Conservation (phyloP, 2,797 vertebrate genomes). For the Babyrousa celebensis region DNA sequence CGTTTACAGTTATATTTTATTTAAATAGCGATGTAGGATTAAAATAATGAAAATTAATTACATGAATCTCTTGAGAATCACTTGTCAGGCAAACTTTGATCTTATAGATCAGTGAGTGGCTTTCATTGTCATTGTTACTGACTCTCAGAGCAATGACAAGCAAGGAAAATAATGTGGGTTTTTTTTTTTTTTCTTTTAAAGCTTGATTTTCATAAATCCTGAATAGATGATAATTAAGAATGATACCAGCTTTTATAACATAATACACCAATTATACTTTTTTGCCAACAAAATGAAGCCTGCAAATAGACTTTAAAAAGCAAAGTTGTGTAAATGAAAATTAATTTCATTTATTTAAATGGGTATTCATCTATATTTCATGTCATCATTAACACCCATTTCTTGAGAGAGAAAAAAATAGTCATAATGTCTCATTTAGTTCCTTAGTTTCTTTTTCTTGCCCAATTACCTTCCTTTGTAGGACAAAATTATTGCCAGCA, state of each 20-base stretch:
- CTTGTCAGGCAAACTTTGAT: slow-evolving; percentile 45
- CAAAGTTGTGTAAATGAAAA: slow-evolving; percentile 75
- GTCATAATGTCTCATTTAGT: slow-evolving; percentile 56
- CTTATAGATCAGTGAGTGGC: background rate
- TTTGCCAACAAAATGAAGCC: slow-evolving; percentile 79
- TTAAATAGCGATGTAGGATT: slow-evolving; percentile 60
- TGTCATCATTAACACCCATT: slow-evolving; percentile 75
- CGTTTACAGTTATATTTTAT: slow-evolving; percentile 55
- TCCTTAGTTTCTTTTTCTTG: slow-evolving; percentile 74
- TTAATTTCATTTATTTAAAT: slow-evolving; percentile 81
- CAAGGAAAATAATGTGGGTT: background rate
- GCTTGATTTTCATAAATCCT: slow-evolving; percentile 71
- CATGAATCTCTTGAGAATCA: background rate
- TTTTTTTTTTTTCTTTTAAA: slow-evolving; percentile 57
- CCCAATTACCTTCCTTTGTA: slow-evolving; percentile 76
- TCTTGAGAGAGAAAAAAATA: slow-evolving; percentile 60
- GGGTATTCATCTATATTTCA: slow-evolving; percentile 65
- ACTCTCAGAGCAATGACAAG: slow-evolving; percentile 18
- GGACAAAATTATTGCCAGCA: slow-evolving; percentile 72
- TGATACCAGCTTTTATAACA: slow-evolving; percentile 74
- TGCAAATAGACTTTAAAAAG: slow-evolving; percentile 73
- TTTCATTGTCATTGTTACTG: background rate
- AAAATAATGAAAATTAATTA: slow-evolving; percentile 53
- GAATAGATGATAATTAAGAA: slow-evolving; percentile 82
- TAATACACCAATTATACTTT: slow-evolving; percentile 81